Percentiles rank a stretch among this genome's conserved stretches.
phyloP scores from a whole-genome alignment of 2,797 vertebrate species.

The Peromyscus aztecus region DNA sequence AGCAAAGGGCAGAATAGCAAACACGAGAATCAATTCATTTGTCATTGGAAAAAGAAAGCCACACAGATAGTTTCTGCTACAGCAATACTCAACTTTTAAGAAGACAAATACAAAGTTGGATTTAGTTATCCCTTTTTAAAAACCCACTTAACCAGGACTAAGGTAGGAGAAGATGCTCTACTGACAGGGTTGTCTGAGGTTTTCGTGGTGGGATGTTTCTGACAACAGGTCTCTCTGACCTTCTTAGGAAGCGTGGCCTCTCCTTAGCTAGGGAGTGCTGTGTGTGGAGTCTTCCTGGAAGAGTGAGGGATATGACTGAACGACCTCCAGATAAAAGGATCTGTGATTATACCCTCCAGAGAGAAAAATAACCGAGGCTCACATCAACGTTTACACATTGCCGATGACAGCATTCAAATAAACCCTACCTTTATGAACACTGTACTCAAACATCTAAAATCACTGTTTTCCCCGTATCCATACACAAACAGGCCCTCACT shows the following conservation, averaged over 20 bases:
- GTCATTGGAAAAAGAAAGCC: slow-evolving; percentile 83
- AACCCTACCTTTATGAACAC: background rate
- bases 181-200: slow-evolving; percentile 58
- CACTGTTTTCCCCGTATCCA: slow-evolving; percentile 64
- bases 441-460: background rate
- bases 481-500: slow-evolving; percentile 15
- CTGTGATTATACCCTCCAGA: slow-evolving; percentile 6
- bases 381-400: slow-evolving; percentile 33
- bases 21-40: slow-evolving; percentile 87
- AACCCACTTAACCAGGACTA: slow-evolving; percentile 37
- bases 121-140: slow-evolving; percentile 52
- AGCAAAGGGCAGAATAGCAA: slow-evolving; percentile 91
- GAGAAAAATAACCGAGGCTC: background rate
- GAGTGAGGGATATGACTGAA: background rate
- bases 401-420: slow-evolving; percentile 53
- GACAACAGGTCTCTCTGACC: slow-evolving; percentile 27
- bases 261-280: background rate
- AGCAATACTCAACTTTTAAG: slow-evolving; percentile 77
- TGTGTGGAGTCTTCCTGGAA: background rate
- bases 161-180: background rate
- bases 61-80: slow-evolving; percentile 81
- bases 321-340: background rate
- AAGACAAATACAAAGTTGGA: slow-evolving; percentile 76
- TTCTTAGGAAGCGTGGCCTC: background rate
- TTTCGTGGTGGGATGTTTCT: slow-evolving; percentile 70